Evolutionary conservation across 2,113 vertebrate genomes (phyloP).

Genomic region (Crypturellus undulatus): DNA sequence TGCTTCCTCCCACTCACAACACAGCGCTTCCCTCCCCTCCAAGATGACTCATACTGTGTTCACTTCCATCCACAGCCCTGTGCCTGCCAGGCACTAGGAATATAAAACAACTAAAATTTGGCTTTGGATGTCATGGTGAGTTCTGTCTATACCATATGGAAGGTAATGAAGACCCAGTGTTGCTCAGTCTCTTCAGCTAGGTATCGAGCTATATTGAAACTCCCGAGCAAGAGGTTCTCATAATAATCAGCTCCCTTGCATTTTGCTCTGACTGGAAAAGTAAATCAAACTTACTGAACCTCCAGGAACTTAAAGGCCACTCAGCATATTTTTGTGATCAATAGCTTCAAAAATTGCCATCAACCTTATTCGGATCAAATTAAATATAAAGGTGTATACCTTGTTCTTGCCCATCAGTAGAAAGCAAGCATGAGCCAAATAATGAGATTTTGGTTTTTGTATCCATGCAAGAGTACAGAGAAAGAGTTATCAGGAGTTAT

Average conservation of each 20-base stretch:
- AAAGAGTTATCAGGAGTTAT: neutral
- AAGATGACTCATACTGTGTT: slow-evolving; percentile 21
- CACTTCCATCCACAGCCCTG: neutral
- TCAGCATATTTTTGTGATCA: neutral
- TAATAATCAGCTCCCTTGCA: neutral
- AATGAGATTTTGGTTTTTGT: neutral
- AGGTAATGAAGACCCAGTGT: neutral
- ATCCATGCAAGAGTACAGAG: neutral
- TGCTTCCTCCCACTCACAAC: slow-evolving; percentile 53
- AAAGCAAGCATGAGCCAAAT: neutral
- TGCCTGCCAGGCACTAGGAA: neutral
- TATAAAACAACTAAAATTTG: neutral
- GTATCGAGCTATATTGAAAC: neutral
- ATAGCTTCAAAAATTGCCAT: neutral
- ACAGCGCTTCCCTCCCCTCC: slow-evolving; percentile 3
- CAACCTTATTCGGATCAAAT: neutral
- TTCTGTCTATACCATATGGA: neutral
- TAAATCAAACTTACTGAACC: neutral
- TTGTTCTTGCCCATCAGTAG: neutral
- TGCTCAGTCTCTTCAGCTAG: neutral
- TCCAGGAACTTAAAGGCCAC: neutral
- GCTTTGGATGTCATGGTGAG: neutral
- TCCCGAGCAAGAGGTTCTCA: neutral
- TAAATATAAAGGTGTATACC: neutral
- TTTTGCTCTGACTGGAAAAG: neutral